Percentiles rank a stretch among this genome's conserved stretches.
Evolutionary conservation across 2,113 vertebrate species (phyloP).

Genomic region (Grammomys surdaster): DNA sequence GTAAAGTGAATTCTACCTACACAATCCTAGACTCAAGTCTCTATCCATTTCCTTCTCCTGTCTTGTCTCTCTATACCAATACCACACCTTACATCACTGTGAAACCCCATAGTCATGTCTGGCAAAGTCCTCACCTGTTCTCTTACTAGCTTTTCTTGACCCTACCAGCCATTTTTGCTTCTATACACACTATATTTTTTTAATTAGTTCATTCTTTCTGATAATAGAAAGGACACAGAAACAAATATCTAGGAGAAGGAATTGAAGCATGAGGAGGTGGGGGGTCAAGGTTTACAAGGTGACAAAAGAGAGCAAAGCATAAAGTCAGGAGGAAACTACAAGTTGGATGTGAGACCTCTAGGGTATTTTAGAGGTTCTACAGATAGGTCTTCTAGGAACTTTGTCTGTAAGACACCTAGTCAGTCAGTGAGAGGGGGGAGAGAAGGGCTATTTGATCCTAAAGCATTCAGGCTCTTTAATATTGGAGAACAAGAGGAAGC

Average conservation of each 20-base stretch:
- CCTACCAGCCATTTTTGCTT: background rate
- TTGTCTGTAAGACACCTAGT: slow-evolving; percentile 14
- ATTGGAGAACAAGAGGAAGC: background rate
- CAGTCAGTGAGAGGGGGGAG: background rate
- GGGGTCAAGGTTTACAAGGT: slow-evolving; percentile 44
- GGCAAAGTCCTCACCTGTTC: background rate
- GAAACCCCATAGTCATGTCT: background rate
- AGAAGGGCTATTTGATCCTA: slow-evolving; percentile 69
- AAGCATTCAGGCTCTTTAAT: slow-evolving; percentile 76
- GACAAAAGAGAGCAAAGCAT: slow-evolving; percentile 9
- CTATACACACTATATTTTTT: background rate
- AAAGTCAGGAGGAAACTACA: slow-evolving; percentile 42
- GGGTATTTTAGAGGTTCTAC: slow-evolving; percentile 9
- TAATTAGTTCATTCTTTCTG: slow-evolving; percentile 29
- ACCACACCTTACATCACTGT: background rate
- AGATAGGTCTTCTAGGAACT: background rate
- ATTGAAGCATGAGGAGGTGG: background rate
- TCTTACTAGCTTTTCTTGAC: slow-evolving; percentile 7
- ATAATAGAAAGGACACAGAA: background rate
- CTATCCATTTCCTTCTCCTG: background rate
- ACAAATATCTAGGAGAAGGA: background rate
- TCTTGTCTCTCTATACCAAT: background rate
- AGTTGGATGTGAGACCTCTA: slow-evolving; percentile 32
- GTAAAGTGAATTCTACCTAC: background rate
- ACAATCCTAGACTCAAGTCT: background rate